Evolutionary conservation across 2,113 vertebrate genomes (phyloP), one percentile per base, ranked within the genome.

Genomic region (Grantiella picta): DNA sequence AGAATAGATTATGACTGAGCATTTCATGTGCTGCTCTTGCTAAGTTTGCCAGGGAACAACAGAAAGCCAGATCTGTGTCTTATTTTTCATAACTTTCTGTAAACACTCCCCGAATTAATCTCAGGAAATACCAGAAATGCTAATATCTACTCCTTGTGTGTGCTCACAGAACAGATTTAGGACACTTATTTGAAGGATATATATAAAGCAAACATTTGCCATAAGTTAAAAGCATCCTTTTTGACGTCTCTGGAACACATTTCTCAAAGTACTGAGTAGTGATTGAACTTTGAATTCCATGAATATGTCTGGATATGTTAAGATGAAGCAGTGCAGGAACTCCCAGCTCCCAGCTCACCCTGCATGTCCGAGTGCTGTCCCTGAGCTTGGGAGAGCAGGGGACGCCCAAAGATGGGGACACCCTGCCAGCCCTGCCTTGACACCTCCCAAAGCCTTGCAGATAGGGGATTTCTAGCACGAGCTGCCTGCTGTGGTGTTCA

Each of bases 131-230:
- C 24, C 73, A 91, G 57, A 82, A 87, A 85, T 90, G 53, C 57
- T 90, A 85, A 64, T 80, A 63, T 27, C 57, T 35, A 15, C 56
- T 68, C 65, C 72, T 49, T 53, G 45, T 76, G n/a, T 61, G 28
- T 16, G 53, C 77, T 91, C 75, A 57, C 50, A 73, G 73, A 89
- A 72, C 78, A 91, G 65, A 92, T 90, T 95, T 69, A 85, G 86
- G 84, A 50, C 73, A 70, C 29, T 78, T 65, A 45, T 42, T 92
- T 92, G 89, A 87, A 79, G 54, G 38, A 79, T 75, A 54, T 70
- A 35, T 72, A 42, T 50, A 73, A 69, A 95, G 15, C 5, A 1
- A 91, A 13, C 28, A 44, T 59, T 95, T 95, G 70, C 73, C 54
- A 6, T 73, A 27, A 84, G 44, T 87, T 84, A 45, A 71, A 82